Evolutionary conservation across 2,113 vertebrate genomes (phyloP).

Genomic region (Tetrax tetrax): DNA sequence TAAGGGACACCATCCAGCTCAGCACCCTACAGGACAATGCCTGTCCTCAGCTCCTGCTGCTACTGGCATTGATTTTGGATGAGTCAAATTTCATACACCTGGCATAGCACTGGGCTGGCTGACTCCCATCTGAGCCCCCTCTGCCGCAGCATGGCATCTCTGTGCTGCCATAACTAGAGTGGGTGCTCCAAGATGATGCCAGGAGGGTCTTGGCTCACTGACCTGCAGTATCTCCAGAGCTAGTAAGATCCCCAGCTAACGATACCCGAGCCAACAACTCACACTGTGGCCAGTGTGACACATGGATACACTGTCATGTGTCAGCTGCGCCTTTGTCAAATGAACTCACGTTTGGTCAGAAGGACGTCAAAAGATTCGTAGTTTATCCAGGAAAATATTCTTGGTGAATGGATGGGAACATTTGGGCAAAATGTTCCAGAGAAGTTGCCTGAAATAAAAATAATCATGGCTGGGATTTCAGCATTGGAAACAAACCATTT

Average conservation of each 20-base stretch:
- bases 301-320: rapidly evolving
- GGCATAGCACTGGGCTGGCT: background rate
- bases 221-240: background rate
- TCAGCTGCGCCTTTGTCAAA: background rate
- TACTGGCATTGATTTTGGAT: background rate
- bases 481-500: background rate
- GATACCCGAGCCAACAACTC: background rate
- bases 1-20: background rate
- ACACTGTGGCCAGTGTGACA: background rate
- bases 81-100: background rate
- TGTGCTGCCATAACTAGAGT: background rate
- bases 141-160: rapidly evolving
- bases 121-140: background rate
- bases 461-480: background rate
- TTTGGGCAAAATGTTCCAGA: background rate
- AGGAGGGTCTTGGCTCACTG: rapidly evolving
- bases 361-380: background rate
- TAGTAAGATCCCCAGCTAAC: background rate
- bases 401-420: background rate
- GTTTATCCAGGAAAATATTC: background rate
- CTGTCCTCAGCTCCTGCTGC: background rate
- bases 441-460: background rate
- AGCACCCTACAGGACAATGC: background rate
- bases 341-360: background rate
- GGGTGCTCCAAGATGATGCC: background rate